Base-by-base conservation (phyloP, 1,140 invertebrate genomes). In the Macrocentrus cingulum region DNA sequence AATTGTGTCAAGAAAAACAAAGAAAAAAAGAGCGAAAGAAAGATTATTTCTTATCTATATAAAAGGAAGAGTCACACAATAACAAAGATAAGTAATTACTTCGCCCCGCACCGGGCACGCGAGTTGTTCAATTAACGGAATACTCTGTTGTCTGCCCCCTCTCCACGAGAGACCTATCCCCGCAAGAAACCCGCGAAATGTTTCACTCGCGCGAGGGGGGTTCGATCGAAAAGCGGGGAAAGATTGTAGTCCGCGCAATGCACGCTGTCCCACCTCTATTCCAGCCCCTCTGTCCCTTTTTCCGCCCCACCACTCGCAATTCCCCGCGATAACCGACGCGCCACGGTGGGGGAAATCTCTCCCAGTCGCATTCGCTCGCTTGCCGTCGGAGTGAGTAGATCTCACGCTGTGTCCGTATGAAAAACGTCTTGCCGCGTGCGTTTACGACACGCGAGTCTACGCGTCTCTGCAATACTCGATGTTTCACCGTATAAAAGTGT, bases 71-170 rank as follows among this genome's bases (percentile, higher is more conserved):
- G 71, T 69, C 71, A 68, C 70, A 67, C 72, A 74, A 71, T 78
- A 77, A 77, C 76, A 77, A 79, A 79, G 76, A 75, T 76, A 76
- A 75, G 72, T 79, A 79, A 79, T 79, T 77, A 77, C 73, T 74
- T 62, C 59, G 52, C 65, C 62, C 63, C 64, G 59, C 49, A 11
- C 59, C 50, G 44, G 42, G 68, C 68, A 67, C 71, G 68, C 56
- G 53, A 74, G 72, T 77, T 75, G 75, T 79, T 79, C 74, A 79
- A 79, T 77, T 79, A 79, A 77, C 76, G 71, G 68, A 74, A 75
- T 77, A 75, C 72, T 67, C 16, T 57, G 70, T 74, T 75, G 73
- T 75, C 70, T 74, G 71, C 72, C 69, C 70, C 67, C 59, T 56
- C 68, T 64, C 64, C 60, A 57, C 54, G 32, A 57, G 58, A 19